Base-by-base conservation (phyloP, 2,888 invertebrate species). In the Lordiphosa andalusiaca region DNA sequence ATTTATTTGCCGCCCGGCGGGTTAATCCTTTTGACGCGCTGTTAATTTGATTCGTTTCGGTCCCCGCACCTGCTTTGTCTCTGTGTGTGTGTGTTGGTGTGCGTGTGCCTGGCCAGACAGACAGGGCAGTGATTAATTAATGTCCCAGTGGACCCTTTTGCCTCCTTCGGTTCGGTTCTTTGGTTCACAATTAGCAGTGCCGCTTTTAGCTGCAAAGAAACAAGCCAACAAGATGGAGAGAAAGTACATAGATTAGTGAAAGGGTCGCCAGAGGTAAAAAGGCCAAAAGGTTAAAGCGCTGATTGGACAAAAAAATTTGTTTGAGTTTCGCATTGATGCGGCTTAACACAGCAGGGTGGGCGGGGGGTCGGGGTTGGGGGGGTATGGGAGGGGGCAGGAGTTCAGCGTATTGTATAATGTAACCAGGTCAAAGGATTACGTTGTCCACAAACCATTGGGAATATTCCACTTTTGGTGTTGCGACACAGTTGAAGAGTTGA, bases 141-240 rank as follows among this genome's bases (percentile, higher is more conserved):
- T 73, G 71, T 73, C 70, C 69, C 67, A 60, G 55, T 55, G 54
- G 67, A 62, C 56, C 35, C 37, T 49, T 66, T 64, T 66, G 64
- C 23, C 36, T 52, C 44, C 38, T 48, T 58, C 64, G 42, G 46
- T 56, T 49, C 30, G 44, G 25, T 54, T 47, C 56, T 64, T 46
- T 66, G 46, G 47, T 75, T 77, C 71, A 75, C 83, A 87, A 87
- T 87, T 87, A 82, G 82, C 86, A 82, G 75, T 84, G 80, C 81
- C 84, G 80, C 85, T 70, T 85, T 73, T 54, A 80, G 68, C 86
- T 87, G 78, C 56, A 86, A 85, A 70, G 71, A 69, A 62, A 66
- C 47, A 47, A 59, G 56, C 6, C 46, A 62, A 63, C 41, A 69
- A 59, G 51, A 16, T 38, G 40, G 50, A 65, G 58, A 48, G 37